Conservation (phyloP, 2,113 vertebrate genomes). For the Pluvialis apricaria region DNA sequence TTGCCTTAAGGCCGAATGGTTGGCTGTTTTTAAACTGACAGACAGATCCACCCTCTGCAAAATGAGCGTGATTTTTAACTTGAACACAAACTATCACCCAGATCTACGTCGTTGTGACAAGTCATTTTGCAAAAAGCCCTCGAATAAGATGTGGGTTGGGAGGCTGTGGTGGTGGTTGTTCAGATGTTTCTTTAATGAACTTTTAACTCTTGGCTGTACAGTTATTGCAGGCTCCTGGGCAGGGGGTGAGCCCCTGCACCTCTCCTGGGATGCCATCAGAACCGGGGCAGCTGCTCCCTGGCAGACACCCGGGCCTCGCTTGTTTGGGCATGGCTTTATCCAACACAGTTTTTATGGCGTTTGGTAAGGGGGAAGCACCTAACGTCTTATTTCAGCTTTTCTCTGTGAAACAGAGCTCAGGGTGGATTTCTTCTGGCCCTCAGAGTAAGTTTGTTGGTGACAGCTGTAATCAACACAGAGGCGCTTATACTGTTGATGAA, state of each 20-base stretch:
- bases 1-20: not conserved
- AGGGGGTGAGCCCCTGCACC: not conserved
- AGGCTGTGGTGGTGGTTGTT: not conserved
- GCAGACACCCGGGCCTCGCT: not conserved
- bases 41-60: not conserved
- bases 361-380: not conserved
- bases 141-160: not conserved
- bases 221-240: not conserved
- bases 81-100: not conserved
- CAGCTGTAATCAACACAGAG: not conserved
- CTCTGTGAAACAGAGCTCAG: not conserved
- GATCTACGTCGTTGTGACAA: not conserved
- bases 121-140: not conserved
- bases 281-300: not conserved
- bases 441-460: not conserved
- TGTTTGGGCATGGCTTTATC: not conserved
- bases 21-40: not conserved
- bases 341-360: not conserved
- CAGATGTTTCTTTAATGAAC: not conserved
- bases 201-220: not conserved
- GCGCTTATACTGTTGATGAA: not conserved
- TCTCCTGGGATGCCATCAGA: not conserved
- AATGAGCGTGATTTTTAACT: not conserved
- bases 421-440: not conserved
- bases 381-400: not conserved